Base-by-base conservation (phyloP, 53 echinoderm and acorn worm genomes). In the Mesocentrotus franciscanus region DNA sequence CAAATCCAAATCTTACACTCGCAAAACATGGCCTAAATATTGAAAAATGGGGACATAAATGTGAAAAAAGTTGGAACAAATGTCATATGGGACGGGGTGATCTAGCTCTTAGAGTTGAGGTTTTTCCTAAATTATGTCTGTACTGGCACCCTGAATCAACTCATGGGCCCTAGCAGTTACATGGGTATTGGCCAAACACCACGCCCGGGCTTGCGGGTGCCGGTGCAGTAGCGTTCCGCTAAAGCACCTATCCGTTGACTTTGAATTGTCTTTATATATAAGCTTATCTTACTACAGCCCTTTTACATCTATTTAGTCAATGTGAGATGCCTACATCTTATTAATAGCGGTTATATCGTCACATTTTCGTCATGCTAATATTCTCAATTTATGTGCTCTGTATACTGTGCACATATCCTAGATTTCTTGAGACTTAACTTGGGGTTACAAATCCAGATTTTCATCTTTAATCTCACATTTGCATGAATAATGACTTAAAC, bases 171-270 rank as follows among this genome's bases (percentile, higher is more conserved):
- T 36, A 42, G 42, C 36, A 42, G 81, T 15, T 36, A 39, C 18
- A 22, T 32, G 66, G 56, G 34, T 36, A 64, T 1, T 66, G 91
- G 64, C 22, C 30, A 42, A 6, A 20, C 49, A 71, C 72, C 74
- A 16, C 72, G 85, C 95, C 95, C 24, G 68, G 57, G 68, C 39
- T 87, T 85, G 39, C 87, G 95, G 95, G 85, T 39, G 49, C 68
- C 71, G 22, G 39, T 61, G 55, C 49, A 6, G 35, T 9, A 70
- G 95, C 71, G 71, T 42, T 85, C 95, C 71, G 95, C 26, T 85
- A 24, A 33, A 36, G 5, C 20, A 17, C 66, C 20, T 10, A 29
- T 17, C 18, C 36, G 49, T 5, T 42, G 17, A 36, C 42, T 81
- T 79, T 81, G 5, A 16, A 39, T 81, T 49, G 49, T 49, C 49